Evolutionary conservation across 2,113 vertebrate species (phyloP), one percentile per base, ranked within the genome.

Genomic region (Grallaria varia): DNA sequence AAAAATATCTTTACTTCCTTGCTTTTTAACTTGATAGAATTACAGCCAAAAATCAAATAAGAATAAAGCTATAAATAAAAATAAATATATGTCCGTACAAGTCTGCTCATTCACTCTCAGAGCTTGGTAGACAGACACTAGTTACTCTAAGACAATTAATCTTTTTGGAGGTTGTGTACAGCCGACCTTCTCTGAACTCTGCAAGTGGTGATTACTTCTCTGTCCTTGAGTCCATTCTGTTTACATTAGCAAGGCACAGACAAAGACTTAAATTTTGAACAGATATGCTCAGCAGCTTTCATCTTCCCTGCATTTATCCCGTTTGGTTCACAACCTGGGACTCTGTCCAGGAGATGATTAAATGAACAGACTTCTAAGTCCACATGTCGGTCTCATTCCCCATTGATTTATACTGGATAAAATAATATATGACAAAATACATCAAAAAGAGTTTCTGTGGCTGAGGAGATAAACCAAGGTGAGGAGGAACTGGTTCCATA

Each of bases 251-350:
- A 92, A 79, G 45, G n/a, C 25, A 42, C 66, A 78, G 74, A 80
- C 75, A 95, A 89, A 93, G 67, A 45, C 47, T 82, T 78, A 89
- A 42, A 83, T 92, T 95, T 89, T 66, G 12, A 92, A 56, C 35
- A 79, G 67, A 89, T 83, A 89, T 18, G 30, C 35, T 91, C 60
- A 64, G 55, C 35, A 86, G 66, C 88, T 91, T 94, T 86, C 35
- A 40, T 79, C 47, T 79, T 84, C 23, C 42, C 75, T 83, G 50
- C 55, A 66, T 56, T 83, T 89, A 94, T 89, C 52, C 52, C 77
- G 42, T 80, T 92, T 79, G 42, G 52, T 80, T 94, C 67, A 80
- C 62, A 95, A 42, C 37, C 58, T 66, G 73, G 85, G 77, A 90
- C 62, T 47, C 42, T 52, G 28, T 94, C 92, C 82, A 94, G 85